Conservation (phyloP, 2,113 vertebrate species). For the Corythaixoides concolor region DNA sequence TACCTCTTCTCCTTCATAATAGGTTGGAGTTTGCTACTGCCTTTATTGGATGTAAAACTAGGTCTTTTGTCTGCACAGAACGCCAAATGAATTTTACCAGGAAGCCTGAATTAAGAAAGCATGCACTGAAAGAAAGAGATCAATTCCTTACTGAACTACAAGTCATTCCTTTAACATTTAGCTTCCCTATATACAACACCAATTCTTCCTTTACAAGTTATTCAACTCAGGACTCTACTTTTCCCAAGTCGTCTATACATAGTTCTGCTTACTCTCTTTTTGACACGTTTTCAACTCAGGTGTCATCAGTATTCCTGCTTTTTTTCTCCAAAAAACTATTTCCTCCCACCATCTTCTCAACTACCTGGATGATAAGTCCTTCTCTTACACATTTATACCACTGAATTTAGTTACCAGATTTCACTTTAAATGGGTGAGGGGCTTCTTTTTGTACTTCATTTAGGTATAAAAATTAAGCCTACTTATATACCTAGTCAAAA, state of each 20-base stretch:
- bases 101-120: not conserved
- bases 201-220: not conserved
- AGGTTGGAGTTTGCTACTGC: not conserved
- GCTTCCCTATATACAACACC: not conserved
- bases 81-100: not conserved
- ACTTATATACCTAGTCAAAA: not conserved
- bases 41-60: not conserved
- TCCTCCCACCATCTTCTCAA: not conserved
- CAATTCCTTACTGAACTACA: not conserved
- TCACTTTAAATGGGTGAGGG: not conserved
- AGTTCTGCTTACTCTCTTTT: not conserved
- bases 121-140: not conserved
- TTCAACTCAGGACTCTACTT: not conserved
- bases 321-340: not conserved
- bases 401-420: not conserved
- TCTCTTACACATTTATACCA: not conserved
- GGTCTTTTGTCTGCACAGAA: not conserved
- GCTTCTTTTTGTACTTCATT: not conserved
- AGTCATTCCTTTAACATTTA: not conserved
- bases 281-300: not conserved
- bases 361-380: not conserved
- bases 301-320: not conserved
- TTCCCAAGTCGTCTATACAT: not conserved
- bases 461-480: not conserved
- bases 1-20: not conserved